phyloP scores from a whole-genome alignment of 2,888 invertebrate species.

The Erebia epiphron region DNA sequence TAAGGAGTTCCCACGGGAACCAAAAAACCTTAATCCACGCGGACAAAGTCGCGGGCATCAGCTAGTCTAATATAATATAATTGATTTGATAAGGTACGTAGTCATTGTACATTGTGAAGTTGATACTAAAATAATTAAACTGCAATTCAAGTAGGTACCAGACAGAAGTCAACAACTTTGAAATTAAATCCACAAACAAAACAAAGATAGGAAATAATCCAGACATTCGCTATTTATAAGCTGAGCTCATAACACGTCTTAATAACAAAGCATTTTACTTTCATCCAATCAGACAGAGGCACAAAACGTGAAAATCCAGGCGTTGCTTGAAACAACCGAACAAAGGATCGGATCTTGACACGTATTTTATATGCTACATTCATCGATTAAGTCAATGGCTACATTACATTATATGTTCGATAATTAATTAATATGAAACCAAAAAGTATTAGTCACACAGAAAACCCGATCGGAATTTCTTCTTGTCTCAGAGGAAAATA shows the following conservation, averaged over 20 bases:
- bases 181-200: neutral
- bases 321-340: neutral
- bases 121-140: neutral
- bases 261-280: slow-evolving; percentile 4
- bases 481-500: neutral
- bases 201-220: slow-evolving; percentile 2
- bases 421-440: neutral
- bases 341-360: slow-evolving; percentile 8
- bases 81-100: neutral
- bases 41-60: too few species aligned
- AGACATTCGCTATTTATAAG: slow-evolving; percentile 9
- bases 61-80: too few species aligned
- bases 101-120: neutral
- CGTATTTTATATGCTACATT: neutral
- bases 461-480: neutral
- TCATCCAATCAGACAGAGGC: neutral
- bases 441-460: neutral
- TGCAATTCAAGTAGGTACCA: neutral
- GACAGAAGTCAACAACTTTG: neutral
- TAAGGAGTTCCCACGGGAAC: too few species aligned
- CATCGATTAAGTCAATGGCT: too few species aligned
- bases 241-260: slow-evolving; percentile 7
- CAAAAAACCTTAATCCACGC: too few species aligned
- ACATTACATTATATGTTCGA: too few species aligned
- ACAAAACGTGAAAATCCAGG: neutral